Conservation (phyloP, 2,888 invertebrate genomes). For the Pterobdella sp. region DNA sequence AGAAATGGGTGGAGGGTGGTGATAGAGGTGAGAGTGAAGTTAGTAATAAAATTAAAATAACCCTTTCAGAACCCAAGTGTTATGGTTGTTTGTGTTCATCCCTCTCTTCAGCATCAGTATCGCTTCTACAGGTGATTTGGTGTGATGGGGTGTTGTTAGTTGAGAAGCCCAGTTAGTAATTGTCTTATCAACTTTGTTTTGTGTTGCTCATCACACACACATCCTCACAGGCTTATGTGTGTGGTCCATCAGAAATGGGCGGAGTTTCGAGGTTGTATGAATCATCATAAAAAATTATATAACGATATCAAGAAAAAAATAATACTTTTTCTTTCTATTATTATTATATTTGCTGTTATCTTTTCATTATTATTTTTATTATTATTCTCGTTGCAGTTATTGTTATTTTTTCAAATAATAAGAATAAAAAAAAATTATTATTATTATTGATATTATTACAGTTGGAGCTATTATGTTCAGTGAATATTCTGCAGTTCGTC, state of each 20-base stretch:
- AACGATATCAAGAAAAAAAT: too few relatives aligned
- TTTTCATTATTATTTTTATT: not conserved
- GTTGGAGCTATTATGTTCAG: constrained; percentile 90
- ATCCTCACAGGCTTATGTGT: constrained; percentile 73
- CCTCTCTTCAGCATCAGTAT: constrained; percentile 92
- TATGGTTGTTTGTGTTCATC: constrained; percentile 64
- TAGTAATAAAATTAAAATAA: too few relatives aligned
- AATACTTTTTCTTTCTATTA: constrained; percentile 24
- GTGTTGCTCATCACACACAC: too few relatives aligned
- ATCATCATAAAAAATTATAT: too few relatives aligned
- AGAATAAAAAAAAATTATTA: constrained; percentile 3
- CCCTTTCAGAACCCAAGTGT: constrained; percentile 33
- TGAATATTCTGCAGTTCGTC: constrained; percentile 93
- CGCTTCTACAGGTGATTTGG: constrained; percentile 69
- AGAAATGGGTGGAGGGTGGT: too few relatives aligned
- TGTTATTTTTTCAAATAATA: not conserved
- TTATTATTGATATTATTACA: constrained; percentile 45
- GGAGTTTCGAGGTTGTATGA: constrained; percentile 75
- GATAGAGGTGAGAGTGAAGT: too few relatives aligned
- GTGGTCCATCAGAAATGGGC: constrained; percentile 96
- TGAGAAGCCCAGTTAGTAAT: too few relatives aligned
- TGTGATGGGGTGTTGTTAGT: too few relatives aligned
- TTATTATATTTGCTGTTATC: constrained; percentile 7
- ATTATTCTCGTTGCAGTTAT: not conserved
- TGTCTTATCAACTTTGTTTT: too few relatives aligned